These are phyloP conservation scores for Alethe diademata DNA, from an alignment of 2,113 vertebrate genomes.

Conservation along the genomic window DNA sequence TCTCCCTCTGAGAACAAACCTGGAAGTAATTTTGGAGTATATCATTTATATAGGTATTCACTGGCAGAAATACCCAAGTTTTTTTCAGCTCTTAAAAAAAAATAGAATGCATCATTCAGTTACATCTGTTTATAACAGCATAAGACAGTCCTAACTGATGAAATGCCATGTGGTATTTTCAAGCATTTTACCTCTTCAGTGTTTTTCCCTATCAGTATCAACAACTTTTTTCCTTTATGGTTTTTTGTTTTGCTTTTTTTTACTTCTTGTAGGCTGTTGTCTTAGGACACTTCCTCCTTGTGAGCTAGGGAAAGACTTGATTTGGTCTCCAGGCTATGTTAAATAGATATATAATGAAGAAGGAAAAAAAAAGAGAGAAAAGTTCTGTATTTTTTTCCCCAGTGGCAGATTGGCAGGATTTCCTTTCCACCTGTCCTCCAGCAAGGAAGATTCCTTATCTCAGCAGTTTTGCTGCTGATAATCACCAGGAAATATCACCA, in stretches of 20 bases:
- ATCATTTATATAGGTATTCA: neutral
- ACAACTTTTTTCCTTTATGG: neutral
- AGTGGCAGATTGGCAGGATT: conserved; percentile 5
- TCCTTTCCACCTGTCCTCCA: conserved; percentile 34
- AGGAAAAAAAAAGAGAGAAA: too few species aligned
- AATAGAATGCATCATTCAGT: neutral
- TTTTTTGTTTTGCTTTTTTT: too few species aligned
- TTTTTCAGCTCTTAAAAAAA: neutral
- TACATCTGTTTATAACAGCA: neutral
- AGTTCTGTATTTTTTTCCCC: neutral
- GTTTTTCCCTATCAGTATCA: neutral
- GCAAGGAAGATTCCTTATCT: conserved; percentile 19
- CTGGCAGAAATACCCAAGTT: neutral
- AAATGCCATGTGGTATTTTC: neutral
- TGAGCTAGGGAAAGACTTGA: neutral
- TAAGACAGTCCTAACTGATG: neutral
- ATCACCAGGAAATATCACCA: conserved; percentile 28
- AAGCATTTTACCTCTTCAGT: neutral
- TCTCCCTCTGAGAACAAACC: neutral
- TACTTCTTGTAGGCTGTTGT: neutral
- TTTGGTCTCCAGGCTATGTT: neutral
- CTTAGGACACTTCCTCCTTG: neutral
- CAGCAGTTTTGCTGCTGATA: conserved; percentile 34
- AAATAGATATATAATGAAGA: neutral
- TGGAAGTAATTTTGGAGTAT: neutral